Evolutionary conservation across 2,797 vertebrate species (phyloP).

Genomic region (Sebastes itinus): DNA sequence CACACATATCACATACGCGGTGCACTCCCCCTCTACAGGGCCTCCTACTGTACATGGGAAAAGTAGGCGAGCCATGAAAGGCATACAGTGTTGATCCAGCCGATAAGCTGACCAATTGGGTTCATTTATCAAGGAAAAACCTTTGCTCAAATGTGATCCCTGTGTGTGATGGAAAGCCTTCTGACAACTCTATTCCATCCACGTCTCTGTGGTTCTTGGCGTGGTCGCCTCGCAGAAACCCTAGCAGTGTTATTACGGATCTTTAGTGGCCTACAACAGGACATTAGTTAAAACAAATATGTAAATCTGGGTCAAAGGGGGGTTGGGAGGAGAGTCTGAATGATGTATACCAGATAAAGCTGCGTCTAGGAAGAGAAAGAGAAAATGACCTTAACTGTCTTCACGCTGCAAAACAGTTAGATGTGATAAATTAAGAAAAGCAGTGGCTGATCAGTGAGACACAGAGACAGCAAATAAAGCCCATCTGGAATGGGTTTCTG

Average conservation of each 20-base stretch:
- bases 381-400: constrained; percentile 41
- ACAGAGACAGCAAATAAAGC: constrained; percentile 52
- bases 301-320: constrained; percentile 63
- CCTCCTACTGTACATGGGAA: constrained; percentile 54
- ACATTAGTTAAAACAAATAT: constrained; percentile 76
- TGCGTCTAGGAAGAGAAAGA: constrained; percentile 30
- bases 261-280: constrained; percentile 68
- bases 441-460: constrained; percentile 46
- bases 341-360: constrained; percentile 55
- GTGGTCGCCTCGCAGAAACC: constrained; percentile 49
- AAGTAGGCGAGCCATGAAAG: constrained; percentile 54
- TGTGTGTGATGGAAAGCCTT: constrained; percentile 65
- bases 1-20: background rate
- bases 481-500: constrained; percentile 60
- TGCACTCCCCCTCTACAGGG: constrained; percentile 22
- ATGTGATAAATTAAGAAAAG: constrained; percentile 48
- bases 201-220: constrained; percentile 58
- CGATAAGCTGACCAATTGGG: constrained; percentile 68
- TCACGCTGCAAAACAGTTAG: constrained; percentile 30
- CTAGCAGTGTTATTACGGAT: constrained; percentile 70
- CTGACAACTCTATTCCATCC: constrained; percentile 69
- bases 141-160: constrained; percentile 57
- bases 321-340: constrained; percentile 33
- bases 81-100: constrained; percentile 61
- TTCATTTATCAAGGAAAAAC: constrained; percentile 70